Evolutionary conservation across 2,888 invertebrate species (phyloP).

Genomic region (Apodemia hepburni): DNA sequence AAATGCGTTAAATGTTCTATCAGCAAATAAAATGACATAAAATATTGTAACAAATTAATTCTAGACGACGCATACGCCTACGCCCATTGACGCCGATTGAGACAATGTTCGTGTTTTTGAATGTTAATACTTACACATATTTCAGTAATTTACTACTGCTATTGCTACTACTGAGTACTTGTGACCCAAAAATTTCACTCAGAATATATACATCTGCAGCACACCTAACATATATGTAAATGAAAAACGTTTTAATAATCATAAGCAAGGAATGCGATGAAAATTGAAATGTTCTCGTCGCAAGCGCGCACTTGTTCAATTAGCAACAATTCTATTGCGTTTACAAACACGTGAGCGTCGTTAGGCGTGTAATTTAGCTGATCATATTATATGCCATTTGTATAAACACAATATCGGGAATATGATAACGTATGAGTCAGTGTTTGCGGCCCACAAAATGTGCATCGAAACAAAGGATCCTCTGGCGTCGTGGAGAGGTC

Average conservation of each 20-base stretch:
- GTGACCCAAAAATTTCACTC: too few relatives aligned
- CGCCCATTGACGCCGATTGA: too few relatives aligned
- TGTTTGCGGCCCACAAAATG: constrained; percentile 58
- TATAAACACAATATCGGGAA: constrained; percentile 42
- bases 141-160: too few relatives aligned
- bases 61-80: too few relatives aligned
- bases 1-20: too few relatives aligned
- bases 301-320: not conserved
- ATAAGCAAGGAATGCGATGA: not conserved
- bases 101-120: too few relatives aligned
- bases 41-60: too few relatives aligned
- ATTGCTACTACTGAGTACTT: too few relatives aligned
- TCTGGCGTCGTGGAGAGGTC: constrained; percentile 46
- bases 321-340: constrained; percentile 2
- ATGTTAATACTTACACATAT: too few relatives aligned
- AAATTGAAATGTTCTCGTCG: not conserved
- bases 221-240: too few relatives aligned
- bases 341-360: constrained; percentile 18
- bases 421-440: constrained; percentile 63
- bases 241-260: not conserved
- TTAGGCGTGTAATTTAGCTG: constrained; percentile 18
- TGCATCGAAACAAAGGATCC: constrained; percentile 62
- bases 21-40: too few relatives aligned
- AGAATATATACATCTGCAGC: too few relatives aligned
- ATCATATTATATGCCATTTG: constrained; percentile 25